Evolutionary conservation across 1,140 invertebrate genomes (phyloP).

Genomic region (Drosophila malerkotliana): DNA sequence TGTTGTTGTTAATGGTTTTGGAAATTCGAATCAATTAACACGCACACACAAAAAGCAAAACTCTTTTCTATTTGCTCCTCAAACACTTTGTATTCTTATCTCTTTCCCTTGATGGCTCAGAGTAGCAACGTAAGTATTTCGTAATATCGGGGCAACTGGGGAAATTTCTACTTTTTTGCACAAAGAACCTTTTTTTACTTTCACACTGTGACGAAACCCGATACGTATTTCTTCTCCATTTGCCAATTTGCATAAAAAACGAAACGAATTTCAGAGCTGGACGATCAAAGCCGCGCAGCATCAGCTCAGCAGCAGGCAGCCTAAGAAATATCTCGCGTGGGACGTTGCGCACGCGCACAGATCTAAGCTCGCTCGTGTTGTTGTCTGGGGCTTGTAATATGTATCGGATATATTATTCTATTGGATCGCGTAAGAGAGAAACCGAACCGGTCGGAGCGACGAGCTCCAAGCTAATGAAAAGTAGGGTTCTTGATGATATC

Average conservation of each 20-base stretch:
- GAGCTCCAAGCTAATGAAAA: conserved; percentile 76
- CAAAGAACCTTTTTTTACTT: conserved; percentile 64
- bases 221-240: not conserved
- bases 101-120: not conserved
- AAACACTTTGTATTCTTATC: conserved; percentile 32
- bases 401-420: not conserved
- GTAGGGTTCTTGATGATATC: conserved; percentile 1
- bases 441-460: conserved; percentile 72
- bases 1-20: not conserved
- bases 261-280: conserved; percentile 26
- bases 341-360: conserved; percentile 68
- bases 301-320: not conserved
- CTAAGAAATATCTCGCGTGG: conserved; percentile 50
- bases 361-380: conserved; percentile 24
- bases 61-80: conserved; percentile 58
- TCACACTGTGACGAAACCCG: conserved; percentile 58
- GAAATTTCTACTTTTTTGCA: conserved; percentile 41
- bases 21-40: conserved; percentile 68
- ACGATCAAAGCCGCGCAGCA: conserved; percentile 26
- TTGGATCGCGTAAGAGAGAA: conserved; percentile 22
- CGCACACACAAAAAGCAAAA: conserved; percentile 42
- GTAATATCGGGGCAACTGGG: conserved; percentile 52
- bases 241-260: conserved; percentile 70
- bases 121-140: conserved; percentile 54
- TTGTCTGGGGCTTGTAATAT: not conserved